Percentiles rank a stretch among this genome's conserved stretches.
phyloP scores from a whole-genome alignment of 2,113 vertebrate species.

The Procavia capensis region DNA sequence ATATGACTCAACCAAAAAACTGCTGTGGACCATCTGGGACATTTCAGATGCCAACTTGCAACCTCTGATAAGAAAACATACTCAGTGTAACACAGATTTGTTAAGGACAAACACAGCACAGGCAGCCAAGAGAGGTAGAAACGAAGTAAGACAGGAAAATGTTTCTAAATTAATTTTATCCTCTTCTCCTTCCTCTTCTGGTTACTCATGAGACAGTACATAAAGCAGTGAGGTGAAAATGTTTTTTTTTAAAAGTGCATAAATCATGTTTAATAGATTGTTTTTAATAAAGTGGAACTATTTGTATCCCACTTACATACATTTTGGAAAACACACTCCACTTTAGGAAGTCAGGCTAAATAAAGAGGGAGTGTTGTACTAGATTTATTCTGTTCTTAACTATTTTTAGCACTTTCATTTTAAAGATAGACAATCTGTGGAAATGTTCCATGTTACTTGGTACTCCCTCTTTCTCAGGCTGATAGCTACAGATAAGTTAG shows the following conservation, averaged over 20 bases:
- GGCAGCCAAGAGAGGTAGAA: not conserved
- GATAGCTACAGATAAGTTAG: not conserved
- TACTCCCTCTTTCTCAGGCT: not conserved
- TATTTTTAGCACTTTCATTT: not conserved
- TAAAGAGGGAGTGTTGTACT: not conserved
- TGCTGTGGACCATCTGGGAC: conserved; percentile 13
- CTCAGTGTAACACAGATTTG: not conserved
- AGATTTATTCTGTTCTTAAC: not conserved
- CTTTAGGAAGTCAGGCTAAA: not conserved
- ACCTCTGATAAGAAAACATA: not conserved
- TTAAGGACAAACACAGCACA: not conserved
- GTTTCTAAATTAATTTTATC: not conserved
- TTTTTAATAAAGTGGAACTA: not conserved
- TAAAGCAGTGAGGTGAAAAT: not conserved
- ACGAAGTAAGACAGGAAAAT: not conserved
- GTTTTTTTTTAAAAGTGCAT: too few relatives aligned
- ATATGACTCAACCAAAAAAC: conserved; percentile 29
- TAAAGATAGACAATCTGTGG: not conserved
- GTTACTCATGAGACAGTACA: not conserved
- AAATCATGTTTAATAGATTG: not conserved
- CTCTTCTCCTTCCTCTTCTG: not conserved
- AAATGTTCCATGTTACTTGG: not conserved
- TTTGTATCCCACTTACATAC: not conserved
- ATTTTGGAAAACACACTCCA: not conserved
- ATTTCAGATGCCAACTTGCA: not conserved